These are phyloP conservation scores for Dichetophora obliterata DNA, from an alignment of 2,888 invertebrate species.

Conservation along the genomic window DNA sequence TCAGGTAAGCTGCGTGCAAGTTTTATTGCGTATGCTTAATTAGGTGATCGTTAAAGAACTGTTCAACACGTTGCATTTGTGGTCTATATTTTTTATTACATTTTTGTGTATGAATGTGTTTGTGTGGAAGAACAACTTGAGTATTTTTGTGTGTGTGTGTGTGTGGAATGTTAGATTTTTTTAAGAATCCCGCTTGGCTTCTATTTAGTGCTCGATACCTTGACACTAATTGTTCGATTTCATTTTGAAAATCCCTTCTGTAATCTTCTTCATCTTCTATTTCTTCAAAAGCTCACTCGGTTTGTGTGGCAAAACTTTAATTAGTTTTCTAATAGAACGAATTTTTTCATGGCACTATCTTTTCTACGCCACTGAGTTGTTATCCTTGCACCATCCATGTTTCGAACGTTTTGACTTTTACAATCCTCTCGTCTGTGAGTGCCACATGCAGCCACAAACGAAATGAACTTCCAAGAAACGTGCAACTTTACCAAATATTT, in stretches of 20 bases:
- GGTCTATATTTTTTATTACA: no score
- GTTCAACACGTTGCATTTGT: constrained; percentile 5
- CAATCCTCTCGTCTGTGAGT: not conserved
- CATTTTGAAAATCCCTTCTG: not conserved
- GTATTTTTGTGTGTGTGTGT: no score
- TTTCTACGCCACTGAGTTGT: not conserved
- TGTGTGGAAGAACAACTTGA: no score
- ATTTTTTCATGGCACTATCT: not conserved
- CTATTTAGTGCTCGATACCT: not conserved
- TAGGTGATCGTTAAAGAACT: not conserved
- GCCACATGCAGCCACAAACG: not conserved
- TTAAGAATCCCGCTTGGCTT: no score
- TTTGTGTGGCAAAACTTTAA: constrained; percentile 1
- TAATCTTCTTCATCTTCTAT: not conserved
- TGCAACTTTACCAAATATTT: constrained; percentile 16
- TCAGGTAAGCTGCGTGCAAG: constrained; percentile 17
- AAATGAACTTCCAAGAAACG: constrained; percentile 14
- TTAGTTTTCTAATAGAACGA: constrained; percentile 6
- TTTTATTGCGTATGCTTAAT: constrained; percentile 10
- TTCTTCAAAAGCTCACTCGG: not conserved
- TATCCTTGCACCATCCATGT: not conserved
- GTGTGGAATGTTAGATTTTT: no score
- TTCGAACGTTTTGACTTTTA: not conserved
- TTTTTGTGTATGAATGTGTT: no score
- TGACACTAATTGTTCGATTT: not conserved